phyloP scores from a whole-genome alignment of 1,140 invertebrate species.

The Delia radicum region DNA sequence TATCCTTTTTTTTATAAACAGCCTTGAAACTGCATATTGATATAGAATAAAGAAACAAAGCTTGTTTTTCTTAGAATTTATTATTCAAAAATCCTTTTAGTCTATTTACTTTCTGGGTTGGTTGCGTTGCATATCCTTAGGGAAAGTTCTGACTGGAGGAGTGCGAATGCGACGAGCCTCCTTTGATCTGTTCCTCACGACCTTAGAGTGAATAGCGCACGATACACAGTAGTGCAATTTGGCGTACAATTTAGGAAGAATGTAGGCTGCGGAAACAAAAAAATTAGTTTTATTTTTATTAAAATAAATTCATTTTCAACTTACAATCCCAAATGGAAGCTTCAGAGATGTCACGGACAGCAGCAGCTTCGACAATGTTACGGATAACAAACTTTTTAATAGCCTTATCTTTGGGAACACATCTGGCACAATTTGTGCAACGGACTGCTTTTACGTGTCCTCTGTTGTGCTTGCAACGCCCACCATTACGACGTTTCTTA shows the following conservation, averaged over 20 bases:
- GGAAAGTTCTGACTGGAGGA: slow-evolving; percentile 89
- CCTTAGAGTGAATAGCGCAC: slow-evolving; percentile 99
- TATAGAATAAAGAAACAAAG: not conserved
- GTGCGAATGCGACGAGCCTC: slow-evolving; percentile 94
- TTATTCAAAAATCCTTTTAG: not conserved
- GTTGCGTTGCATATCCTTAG: slow-evolving; percentile 72
- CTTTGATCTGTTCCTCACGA: slow-evolving; percentile 97
- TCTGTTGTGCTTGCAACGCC: slow-evolving; percentile 97
- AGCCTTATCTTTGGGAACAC: slow-evolving; percentile 98
- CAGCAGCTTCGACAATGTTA: slow-evolving; percentile 99
- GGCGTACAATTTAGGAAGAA: slow-evolving; percentile 96
- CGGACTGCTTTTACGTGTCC: slow-evolving; percentile 97
- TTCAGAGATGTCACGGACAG: slow-evolving; percentile 97
- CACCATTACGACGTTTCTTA: slow-evolving; percentile 95
- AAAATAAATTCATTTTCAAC: slow-evolving; percentile 41
- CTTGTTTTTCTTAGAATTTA: not conserved
- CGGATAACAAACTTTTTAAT: slow-evolving; percentile 99
- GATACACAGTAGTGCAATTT: slow-evolving; percentile 99
- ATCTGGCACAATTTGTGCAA: slow-evolving; percentile 98
- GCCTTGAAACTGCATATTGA: too few relatives aligned
- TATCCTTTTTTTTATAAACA: too few relatives aligned
- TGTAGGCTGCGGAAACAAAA: slow-evolving; percentile 70
- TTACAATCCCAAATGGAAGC: slow-evolving; percentile 89
- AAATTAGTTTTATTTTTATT: slow-evolving; percentile 9
- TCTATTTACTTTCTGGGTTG: slow-evolving; percentile 60